Base-by-base conservation (phyloP, 2,797 vertebrate species). In the Labeo calbasu region DNA sequence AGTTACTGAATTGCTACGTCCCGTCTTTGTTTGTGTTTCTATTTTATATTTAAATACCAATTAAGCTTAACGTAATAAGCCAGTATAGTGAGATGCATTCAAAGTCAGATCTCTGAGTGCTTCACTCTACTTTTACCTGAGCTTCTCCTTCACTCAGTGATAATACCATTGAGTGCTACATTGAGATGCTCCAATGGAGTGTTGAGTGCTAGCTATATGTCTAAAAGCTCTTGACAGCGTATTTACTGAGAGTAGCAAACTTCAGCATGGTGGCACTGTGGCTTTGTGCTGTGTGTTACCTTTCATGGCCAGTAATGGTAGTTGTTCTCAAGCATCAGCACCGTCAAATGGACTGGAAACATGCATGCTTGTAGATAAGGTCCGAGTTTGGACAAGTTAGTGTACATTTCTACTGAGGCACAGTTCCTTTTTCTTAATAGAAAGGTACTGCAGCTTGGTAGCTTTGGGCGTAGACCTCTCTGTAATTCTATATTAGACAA, bases 301-400 rank as follows among this genome's bases (percentile, higher is more conserved):
- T 71, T 23, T 59, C 21, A 46, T 43, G 51, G 40, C 82, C 17
- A 12, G 57, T 84, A 84, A 81, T 86, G 72, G 72, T 53, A 61
- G 63, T 76, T 82, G 40, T 83, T 82, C 69, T 85, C 48, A 87
- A 83, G 77, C 79, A 78, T 85, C 65, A 82, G 57, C 77, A 76
- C 68, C 65, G 21, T 76, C 63, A 81, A 89, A 89, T 89, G 85
- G 86, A 57, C 87, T 88, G 88, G 86, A 88, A 89, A 87, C 72
- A 85, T 43, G 77, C 73, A 79, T 84, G 57, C 63, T 81, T 83
- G 51, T 51, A 87, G 88, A 88, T 89, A 89, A 89, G 77, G 84
- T 70, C 77, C 4, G 66, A 86, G 73, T 86, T 86, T 85, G 83
- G 80, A 51, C 57, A 86, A 84, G 78, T 59, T 53, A 57, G 40